Evolutionary conservation across 2,888 invertebrate genomes (phyloP).

Genomic region (Elysia crispata): DNA sequence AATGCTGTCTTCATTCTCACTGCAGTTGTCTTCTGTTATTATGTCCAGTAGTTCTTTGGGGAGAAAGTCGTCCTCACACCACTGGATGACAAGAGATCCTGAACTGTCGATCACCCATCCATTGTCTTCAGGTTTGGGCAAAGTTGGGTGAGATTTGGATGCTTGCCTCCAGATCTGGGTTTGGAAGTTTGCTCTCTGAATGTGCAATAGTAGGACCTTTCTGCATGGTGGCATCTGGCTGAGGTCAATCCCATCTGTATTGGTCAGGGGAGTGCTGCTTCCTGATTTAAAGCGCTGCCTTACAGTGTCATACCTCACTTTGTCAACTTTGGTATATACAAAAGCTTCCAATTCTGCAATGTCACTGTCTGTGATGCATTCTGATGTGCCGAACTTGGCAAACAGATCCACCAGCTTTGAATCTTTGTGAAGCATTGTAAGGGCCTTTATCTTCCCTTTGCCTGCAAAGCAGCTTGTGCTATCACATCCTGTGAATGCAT

Average conservation of each 20-base stretch:
- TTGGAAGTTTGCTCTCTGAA: no score
- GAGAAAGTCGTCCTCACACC: neutral
- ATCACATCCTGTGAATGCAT: conserved; percentile 10
- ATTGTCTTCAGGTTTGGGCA: conserved; percentile 7
- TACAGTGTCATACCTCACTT: neutral
- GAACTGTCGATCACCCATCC: neutral
- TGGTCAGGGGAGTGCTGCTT: no score
- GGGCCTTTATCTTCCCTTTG: neutral
- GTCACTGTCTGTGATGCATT: no score
- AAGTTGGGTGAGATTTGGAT: neutral
- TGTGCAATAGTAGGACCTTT: no score
- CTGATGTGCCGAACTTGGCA: no score
- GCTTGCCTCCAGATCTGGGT: no score
- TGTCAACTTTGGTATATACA: neutral
- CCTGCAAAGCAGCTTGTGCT: neutral
- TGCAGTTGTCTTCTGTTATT: no score
- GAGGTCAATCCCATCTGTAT: no score
- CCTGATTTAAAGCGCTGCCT: neutral
- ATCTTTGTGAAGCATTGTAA: neutral
- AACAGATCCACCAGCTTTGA: no score
- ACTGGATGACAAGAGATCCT: neutral
- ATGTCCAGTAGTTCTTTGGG: neutral
- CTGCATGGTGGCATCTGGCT: no score
- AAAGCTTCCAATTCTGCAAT: no score
- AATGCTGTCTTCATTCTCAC: no score